Evolutionary conservation across 1,140 invertebrate species (phyloP).

Genomic region (Papilio polyxenes): DNA sequence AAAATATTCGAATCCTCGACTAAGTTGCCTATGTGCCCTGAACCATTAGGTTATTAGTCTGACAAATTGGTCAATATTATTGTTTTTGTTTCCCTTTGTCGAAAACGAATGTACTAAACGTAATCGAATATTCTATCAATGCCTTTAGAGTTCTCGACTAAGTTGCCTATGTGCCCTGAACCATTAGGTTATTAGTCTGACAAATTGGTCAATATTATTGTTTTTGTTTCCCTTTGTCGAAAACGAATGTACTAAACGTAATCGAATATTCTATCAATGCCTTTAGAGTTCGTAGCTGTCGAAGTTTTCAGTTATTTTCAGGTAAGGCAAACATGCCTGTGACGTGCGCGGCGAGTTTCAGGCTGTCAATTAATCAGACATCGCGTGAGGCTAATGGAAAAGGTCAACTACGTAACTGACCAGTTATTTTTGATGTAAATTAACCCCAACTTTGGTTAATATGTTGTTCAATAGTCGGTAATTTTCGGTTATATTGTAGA

Average conservation of each 20-base stretch:
- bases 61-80: too few species aligned
- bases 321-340: not conserved
- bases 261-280: not conserved
- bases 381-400: slow-evolving; percentile 19
- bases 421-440: slow-evolving; percentile 25
- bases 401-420: slow-evolving; percentile 16
- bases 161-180: too few species aligned
- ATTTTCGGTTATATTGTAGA: not conserved
- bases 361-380: not conserved
- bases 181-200: too few species aligned
- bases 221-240: not conserved
- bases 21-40: too few species aligned
- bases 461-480: slow-evolving; percentile 12
- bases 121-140: not conserved
- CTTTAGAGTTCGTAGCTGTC: not conserved
- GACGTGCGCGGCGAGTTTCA: slow-evolving; percentile 14
- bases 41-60: too few species aligned
- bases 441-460: not conserved
- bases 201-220: not conserved
- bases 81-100: not conserved
- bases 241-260: not conserved
- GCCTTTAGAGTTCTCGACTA: not conserved
- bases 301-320: slow-evolving; percentile 5
- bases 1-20: not conserved
- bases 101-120: not conserved